These are phyloP conservation scores for Chitala chitala DNA, from an alignment of 2,113 vertebrate species.

Conservation along the genomic window DNA sequence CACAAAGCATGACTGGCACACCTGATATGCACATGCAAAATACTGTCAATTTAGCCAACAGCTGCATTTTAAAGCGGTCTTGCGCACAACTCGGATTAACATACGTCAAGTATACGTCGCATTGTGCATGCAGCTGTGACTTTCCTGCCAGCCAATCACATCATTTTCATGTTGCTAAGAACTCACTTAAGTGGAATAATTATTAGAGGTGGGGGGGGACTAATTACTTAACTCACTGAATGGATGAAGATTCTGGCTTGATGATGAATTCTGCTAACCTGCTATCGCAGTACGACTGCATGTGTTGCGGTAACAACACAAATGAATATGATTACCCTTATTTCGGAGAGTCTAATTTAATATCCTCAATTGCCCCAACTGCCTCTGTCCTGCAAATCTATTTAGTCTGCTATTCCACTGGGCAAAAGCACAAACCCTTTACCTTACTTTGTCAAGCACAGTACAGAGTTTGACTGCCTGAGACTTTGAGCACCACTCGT, in stretches of 20 bases:
- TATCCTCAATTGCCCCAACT: constrained; percentile 25
- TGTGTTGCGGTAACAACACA: constrained; percentile 1
- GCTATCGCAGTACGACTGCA: constrained; percentile 21
- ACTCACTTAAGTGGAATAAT: neutral
- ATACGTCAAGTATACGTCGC: neutral
- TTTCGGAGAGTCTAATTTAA: constrained; percentile 27
- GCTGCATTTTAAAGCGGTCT: neutral
- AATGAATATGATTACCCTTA: constrained; percentile 25
- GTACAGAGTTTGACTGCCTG: too few species aligned
- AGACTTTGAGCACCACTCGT: too few species aligned
- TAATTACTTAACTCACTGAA: neutral
- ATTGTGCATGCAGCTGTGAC: neutral
- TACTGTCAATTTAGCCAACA: neutral
- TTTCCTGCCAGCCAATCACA: neutral
- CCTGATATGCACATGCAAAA: neutral
- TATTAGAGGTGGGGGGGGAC: neutral
- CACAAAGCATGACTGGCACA: neutral
- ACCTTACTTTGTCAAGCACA: neutral
- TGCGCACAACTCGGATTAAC: neutral
- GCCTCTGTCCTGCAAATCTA: constrained; percentile 11
- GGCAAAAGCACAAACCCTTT: neutral
- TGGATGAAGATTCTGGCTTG: neutral
- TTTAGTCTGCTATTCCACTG: constrained; percentile 14
- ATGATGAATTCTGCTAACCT: constrained; percentile 16
- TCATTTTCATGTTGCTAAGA: neutral